phyloP scores from a whole-genome alignment of 2,113 vertebrate genomes.

The Centrocercus urophasianus region DNA sequence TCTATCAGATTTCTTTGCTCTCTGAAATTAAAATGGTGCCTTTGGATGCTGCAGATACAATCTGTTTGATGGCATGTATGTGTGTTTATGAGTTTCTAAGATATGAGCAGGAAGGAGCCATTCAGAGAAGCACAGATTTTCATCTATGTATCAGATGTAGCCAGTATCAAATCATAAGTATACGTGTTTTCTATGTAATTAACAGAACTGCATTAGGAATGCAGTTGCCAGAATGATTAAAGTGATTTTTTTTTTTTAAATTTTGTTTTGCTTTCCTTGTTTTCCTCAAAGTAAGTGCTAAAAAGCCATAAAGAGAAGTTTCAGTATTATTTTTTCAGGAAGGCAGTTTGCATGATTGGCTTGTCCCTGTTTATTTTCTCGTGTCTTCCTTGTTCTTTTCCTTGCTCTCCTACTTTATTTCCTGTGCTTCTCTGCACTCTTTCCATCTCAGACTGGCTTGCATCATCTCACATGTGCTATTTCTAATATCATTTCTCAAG shows the following conservation, averaged over 20 bases:
- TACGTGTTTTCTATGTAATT: background rate
- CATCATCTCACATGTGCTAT: rapidly evolving
- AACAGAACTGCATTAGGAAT: background rate
- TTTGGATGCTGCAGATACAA: constrained; percentile 33
- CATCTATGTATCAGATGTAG: constrained; percentile 27
- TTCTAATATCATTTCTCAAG: background rate
- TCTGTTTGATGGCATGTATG: constrained; percentile 47
- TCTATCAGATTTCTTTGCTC: constrained; percentile 12
- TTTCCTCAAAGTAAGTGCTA: background rate
- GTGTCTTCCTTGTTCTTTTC: background rate
- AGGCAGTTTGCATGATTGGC: background rate
- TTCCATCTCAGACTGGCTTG: rapidly evolving
- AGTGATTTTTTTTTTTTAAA: background rate
- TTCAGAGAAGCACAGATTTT: constrained; percentile 44
- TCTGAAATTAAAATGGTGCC: constrained; percentile 63
- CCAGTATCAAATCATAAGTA: background rate
- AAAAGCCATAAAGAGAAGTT: background rate
- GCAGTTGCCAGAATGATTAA: background rate
- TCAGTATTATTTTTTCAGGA: background rate
- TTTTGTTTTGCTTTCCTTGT: too few species aligned
- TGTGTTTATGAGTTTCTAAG: constrained; percentile 54
- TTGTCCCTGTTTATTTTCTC: background rate
- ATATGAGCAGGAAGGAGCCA: constrained; percentile 18
- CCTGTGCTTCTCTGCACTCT: rapidly evolving
- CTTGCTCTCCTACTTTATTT: background rate